phyloP scores from a whole-genome alignment of 2,888 invertebrate genomes.

The Drosophila quinaria region DNA sequence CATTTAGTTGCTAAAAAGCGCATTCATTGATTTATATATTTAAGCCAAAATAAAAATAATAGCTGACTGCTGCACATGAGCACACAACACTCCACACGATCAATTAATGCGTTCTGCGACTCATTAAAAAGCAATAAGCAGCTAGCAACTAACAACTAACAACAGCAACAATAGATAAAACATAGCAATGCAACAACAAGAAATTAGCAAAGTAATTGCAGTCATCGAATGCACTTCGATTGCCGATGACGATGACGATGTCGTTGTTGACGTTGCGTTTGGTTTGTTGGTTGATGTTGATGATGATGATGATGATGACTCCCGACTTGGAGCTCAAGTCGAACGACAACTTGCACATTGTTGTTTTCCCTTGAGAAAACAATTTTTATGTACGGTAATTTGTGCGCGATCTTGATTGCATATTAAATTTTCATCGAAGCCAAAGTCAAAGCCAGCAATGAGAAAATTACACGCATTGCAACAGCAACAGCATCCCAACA shows the following conservation, averaged over 20 bases:
- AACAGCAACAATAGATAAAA: slow-evolving; percentile 7
- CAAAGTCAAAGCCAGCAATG: slow-evolving; percentile 72
- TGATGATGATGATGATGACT: slow-evolving; percentile 33
- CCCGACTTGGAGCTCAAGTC: slow-evolving; percentile 44
- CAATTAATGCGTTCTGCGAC: slow-evolving; percentile 25
- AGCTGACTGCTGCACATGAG: slow-evolving; percentile 9
- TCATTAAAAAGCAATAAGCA: slow-evolving; percentile 41
- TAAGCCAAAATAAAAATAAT: neutral
- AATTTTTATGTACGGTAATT: slow-evolving; percentile 78
- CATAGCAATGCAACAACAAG: slow-evolving; percentile 23
- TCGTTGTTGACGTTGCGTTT: no score
- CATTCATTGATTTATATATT: neutral
- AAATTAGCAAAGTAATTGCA: slow-evolving; percentile 66
- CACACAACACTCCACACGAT: slow-evolving; percentile 11
- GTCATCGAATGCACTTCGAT: slow-evolving; percentile 50
- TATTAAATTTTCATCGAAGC: slow-evolving; percentile 75
- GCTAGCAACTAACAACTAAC: slow-evolving; percentile 9
- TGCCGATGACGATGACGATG: slow-evolving; percentile 36
- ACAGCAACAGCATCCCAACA: slow-evolving; percentile 47
- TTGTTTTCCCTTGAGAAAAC: slow-evolving; percentile 81
- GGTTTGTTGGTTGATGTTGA: slow-evolving; percentile 21
- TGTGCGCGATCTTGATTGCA: slow-evolving; percentile 82
- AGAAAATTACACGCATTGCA: slow-evolving; percentile 80
- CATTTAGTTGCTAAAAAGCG: neutral
- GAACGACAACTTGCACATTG: slow-evolving; percentile 70